These are phyloP conservation scores for Drosophila novamexicana DNA, from an alignment of 1,140 invertebrate genomes.

Conservation along the genomic window DNA sequence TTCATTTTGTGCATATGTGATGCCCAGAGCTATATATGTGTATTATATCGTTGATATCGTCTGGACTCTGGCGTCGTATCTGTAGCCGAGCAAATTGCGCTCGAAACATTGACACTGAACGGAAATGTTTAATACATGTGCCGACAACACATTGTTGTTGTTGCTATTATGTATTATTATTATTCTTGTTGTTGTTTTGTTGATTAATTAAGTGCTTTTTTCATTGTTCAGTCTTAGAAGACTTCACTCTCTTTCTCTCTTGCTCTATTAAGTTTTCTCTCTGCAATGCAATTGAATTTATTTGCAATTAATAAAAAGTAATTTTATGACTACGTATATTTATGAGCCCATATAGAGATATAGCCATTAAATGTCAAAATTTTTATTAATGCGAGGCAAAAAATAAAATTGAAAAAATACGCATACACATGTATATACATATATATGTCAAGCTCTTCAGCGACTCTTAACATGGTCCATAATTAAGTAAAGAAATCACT, in stretches of 20 bases:
- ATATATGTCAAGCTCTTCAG: slow-evolving; percentile 39
- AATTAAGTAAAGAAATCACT: slow-evolving; percentile 53
- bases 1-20: slow-evolving; percentile 40
- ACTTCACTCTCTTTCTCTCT: background rate
- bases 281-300: slow-evolving; percentile 52
- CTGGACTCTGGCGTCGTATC: slow-evolving; percentile 57
- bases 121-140: slow-evolving; percentile 84
- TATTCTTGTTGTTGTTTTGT: slow-evolving; percentile 45
- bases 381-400: slow-evolving; percentile 45
- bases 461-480: slow-evolving; percentile 58
- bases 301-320: slow-evolving; percentile 65
- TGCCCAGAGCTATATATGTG: slow-evolving; percentile 15
- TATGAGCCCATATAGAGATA: slow-evolving; percentile 45
- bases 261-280: background rate
- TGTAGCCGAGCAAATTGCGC: slow-evolving; percentile 73
- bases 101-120: slow-evolving; percentile 84
- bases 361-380: slow-evolving; percentile 53
- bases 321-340: slow-evolving; percentile 43
- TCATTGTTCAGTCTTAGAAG: slow-evolving; percentile 65
- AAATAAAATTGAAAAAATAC: slow-evolving; percentile 1
- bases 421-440: background rate
- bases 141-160: slow-evolving; percentile 45
- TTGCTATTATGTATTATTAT: slow-evolving; percentile 57
- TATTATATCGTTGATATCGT: slow-evolving; percentile 55
- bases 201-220: slow-evolving; percentile 73